Base-by-base conservation (phyloP, 1,140 invertebrate genomes). In the Harpegnathos saltator region DNA sequence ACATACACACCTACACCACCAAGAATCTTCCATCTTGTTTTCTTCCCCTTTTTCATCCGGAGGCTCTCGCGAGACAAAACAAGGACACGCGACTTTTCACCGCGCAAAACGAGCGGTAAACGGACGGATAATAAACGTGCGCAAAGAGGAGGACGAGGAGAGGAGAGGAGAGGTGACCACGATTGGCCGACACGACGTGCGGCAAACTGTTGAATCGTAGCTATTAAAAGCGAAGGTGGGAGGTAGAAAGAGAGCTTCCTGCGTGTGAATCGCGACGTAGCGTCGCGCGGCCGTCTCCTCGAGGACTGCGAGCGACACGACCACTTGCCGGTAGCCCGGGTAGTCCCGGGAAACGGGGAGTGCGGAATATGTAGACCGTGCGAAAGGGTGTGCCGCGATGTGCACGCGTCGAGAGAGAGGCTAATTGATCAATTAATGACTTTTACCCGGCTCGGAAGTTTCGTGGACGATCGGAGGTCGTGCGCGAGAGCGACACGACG, bases 161-260 rank as follows among this genome's bases (percentile, higher is more conserved):
- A 15, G 33, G 24, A 17, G 11, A 38, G 68, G 17, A 5, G 63
- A 50, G 61, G 22, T 24, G 50, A 38, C 15, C 14, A 80, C 65
- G 50, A 71, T 71, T 80, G 75, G 65, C 65, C 65, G 75, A 33
- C 58, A 62, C 56, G 65, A 71, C 65, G 75, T 59, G 65, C 26
- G 24, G 29, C 69, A 74, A 82, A 82, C 78, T 74, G 78, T 82
- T 74, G 78, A 82, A 82, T 82, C 78, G 78, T 48, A 58, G 17
- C 52, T 82, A 74, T 82, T 74, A 82, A 71, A 80, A 69, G 65
- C 65, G 65, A 65, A 71, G 65, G 75, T 80, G 65, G 65, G 63
- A 80, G 65, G 58, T 24, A 22, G 24, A 15, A 22, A 66, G 73
- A 54, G 65, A 71, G 65, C 65, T 71, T 69, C 75, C 75, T 80